Conservation (phyloP, 2,888 invertebrate species). For the Empis stercorea region DNA sequence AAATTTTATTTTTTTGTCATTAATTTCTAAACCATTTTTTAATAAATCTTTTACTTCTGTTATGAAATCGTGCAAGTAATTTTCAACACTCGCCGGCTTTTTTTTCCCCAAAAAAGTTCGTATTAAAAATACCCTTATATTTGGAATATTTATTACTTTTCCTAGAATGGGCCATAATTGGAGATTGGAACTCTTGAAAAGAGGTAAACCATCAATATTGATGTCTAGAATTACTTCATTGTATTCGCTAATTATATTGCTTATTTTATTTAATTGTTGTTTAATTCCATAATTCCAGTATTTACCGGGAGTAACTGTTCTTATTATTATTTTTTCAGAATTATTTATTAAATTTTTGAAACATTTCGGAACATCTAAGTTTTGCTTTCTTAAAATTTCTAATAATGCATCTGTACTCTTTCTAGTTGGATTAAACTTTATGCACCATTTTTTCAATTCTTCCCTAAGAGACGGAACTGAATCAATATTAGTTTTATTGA, state of each 20-base stretch:
- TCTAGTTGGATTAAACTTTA: neutral
- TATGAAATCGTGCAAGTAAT: conserved; percentile 6
- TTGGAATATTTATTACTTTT: conserved; percentile 8
- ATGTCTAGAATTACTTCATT: conserved; percentile 11
- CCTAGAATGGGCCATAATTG: conserved; percentile 12
- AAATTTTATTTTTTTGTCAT: conserved; percentile 2
- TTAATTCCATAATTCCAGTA: conserved; percentile 11
- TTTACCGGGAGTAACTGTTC: conserved; percentile 6
- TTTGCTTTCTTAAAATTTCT: neutral
- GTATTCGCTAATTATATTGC: conserved; percentile 5
- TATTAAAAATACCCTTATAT: conserved; percentile 7
- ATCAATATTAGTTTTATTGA: too few species aligned
- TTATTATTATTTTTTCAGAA: neutral
- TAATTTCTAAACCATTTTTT: conserved; percentile 1
- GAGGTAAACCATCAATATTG: conserved; percentile 11
- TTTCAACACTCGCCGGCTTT: conserved; percentile 3
- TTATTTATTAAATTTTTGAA: neutral
- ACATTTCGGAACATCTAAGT: neutral
- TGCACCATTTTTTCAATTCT: conserved; percentile 2
- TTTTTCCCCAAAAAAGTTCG: conserved; percentile 8
- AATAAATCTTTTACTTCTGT: conserved; percentile 4
- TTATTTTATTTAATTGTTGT: conserved; percentile 7
- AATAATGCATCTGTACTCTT: neutral
- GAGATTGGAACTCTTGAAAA: conserved; percentile 11
- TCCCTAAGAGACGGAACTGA: too few species aligned